Base-by-base conservation (phyloP, 2,888 invertebrate genomes). In the Himalopsyche tibetana region DNA sequence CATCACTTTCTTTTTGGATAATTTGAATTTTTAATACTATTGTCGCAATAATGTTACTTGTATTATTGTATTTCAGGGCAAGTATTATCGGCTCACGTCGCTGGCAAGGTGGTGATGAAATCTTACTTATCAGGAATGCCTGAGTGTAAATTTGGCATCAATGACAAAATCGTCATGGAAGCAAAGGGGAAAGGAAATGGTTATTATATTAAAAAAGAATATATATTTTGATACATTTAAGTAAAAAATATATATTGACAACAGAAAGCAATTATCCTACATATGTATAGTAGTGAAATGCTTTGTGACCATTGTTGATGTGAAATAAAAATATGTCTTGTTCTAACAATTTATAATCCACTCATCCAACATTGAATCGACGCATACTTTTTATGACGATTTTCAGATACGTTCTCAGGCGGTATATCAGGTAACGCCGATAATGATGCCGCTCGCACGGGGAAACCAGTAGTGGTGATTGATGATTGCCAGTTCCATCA, bases 401-500 rank as follows among this genome's bases (percentile, higher is more conserved):
- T 55, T 83, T 28, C 45, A 87, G 87, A 86, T 74, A 86, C 84
- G 4, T 90, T 90, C 63, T 89, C 91, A 90, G 95, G 96, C 1
- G 94, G 94, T 4, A 94, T 95, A 74, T 95, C 95, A 0, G 95
- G 96, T 87, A 95, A 96, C 90, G 92, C 95, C 74, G 94, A 97
- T 93, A 94, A 95, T 88, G 97, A 97, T 91, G 95, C 96, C 55
- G 96, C 97, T 28, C 95, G 98, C 88, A 96, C 97, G n/a, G 98
- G 98, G 83, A 99, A 99, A 92, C 98, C 99, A 0, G 98, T 99
- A 63, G 99, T 99, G n/a, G 99, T 99, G 38, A 99, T 99, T 90
- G 99, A 99, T 91, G 99, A 99, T 93, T 99, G 99, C 90, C 99
- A 99, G 93, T 99, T 99, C 93, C 99, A 99, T 92, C 99, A 99